Conservation (phyloP, 2,797 vertebrate species). For the Hypotaenidia philippensis region DNA sequence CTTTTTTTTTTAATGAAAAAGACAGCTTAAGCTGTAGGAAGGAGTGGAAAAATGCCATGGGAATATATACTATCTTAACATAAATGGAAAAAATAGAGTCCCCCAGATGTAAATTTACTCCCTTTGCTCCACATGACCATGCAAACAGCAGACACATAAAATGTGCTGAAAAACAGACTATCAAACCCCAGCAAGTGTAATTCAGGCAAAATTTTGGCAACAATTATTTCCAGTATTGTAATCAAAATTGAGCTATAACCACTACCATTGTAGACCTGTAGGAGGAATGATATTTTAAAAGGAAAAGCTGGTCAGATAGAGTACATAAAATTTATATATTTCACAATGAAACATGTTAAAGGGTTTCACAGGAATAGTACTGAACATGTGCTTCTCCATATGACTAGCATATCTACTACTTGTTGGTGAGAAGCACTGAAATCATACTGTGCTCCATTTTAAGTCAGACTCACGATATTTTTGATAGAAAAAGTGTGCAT, state of each 20-base stretch:
- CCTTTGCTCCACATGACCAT: conserved; percentile 25
- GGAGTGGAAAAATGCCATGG: background rate
- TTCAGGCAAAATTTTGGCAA: conserved; percentile 59
- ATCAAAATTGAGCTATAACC: background rate
- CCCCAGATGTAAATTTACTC: conserved; percentile 8
- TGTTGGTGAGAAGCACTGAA: conserved; percentile 22
- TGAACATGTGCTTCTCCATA: background rate
- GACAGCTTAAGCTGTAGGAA: conserved; percentile 16
- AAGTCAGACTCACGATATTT: background rate
- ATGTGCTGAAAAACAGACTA: background rate
- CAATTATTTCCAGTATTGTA: background rate
- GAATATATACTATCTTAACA: conserved; percentile 10
- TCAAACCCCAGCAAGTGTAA: background rate
- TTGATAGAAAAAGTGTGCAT: background rate
- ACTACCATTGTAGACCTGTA: conserved; percentile 24
- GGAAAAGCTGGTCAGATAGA: background rate
- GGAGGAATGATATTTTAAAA: conserved; percentile 49
- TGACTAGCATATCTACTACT: background rate
- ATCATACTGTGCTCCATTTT: background rate
- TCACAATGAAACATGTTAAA: background rate
- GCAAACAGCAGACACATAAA: background rate
- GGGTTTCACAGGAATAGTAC: background rate
- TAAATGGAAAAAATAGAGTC: background rate
- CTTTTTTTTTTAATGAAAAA: background rate
- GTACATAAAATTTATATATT: background rate